These are phyloP conservation scores for Noctilio leporinus DNA, from an alignment of 2,113 vertebrate species.

Conservation along the genomic window DNA sequence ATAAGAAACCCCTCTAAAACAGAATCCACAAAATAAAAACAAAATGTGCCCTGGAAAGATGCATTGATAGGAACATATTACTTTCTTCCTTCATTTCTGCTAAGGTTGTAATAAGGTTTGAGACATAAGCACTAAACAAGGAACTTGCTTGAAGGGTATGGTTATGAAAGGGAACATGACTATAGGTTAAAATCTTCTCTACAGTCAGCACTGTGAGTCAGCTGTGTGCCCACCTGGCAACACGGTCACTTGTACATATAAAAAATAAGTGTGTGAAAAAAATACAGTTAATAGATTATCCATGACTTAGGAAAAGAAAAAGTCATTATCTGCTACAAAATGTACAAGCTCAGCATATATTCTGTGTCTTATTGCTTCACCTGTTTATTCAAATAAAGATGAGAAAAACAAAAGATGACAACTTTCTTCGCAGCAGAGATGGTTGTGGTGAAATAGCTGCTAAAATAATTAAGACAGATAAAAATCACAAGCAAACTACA, in stretches of 20 bases:
- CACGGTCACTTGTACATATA: neutral
- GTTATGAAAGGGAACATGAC: neutral
- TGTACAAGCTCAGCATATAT: neutral
- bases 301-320: neutral
- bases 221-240: neutral
- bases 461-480: constrained; percentile 36
- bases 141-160: neutral
- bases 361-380: neutral
- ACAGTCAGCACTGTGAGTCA: neutral
- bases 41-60: neutral
- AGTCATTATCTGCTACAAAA: neutral
- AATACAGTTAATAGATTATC: neutral
- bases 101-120: neutral
- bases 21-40: neutral
- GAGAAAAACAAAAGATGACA: constrained; percentile 1
- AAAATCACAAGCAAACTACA: neutral
- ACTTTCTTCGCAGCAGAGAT: neutral
- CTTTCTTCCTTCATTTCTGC: constrained; percentile 9
- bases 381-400: constrained; percentile 17
- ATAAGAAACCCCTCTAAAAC: neutral
- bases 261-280: neutral
- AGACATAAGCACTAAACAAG: neutral
- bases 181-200: neutral
- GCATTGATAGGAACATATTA: neutral
- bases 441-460: neutral